Evolutionary conservation across 2,797 vertebrate species (phyloP).

Genomic region (Pseudomugil tenellus): DNA sequence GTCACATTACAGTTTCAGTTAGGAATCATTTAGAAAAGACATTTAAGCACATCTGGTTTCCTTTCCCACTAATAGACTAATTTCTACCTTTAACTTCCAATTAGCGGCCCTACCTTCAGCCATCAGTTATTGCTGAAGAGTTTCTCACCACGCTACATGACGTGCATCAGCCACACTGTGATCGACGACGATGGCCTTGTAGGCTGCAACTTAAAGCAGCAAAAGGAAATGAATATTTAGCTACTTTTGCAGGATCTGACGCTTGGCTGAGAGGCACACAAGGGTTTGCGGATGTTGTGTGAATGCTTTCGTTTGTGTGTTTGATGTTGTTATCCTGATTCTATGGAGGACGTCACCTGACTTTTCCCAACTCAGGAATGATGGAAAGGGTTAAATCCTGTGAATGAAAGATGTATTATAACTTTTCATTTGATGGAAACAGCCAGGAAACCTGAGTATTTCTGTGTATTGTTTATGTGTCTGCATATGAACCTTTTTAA

Average conservation of each 20-base stretch:
- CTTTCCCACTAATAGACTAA: constrained; percentile 54
- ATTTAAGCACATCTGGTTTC: constrained; percentile 60
- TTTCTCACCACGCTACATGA: constrained; percentile 37
- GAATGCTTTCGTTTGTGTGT: constrained; percentile 15
- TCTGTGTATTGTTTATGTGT: too few species aligned
- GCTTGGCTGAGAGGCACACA: constrained; percentile 3
- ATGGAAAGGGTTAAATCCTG: too few species aligned
- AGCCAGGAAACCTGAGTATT: too few species aligned
- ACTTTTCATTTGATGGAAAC: too few species aligned
- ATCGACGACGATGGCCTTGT: constrained; percentile 49
- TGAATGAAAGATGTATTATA: too few species aligned
- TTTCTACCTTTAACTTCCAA: constrained; percentile 71
- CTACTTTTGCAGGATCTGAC: constrained; percentile 26
- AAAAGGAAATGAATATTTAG: constrained; percentile 60
- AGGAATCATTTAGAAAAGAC: constrained; percentile 44
- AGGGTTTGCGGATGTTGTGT: constrained; percentile 20
- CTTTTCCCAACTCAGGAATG: too few species aligned
- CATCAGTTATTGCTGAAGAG: constrained; percentile 59
- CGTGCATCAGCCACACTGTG: constrained; percentile 60
- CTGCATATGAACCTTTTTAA: too few species aligned
- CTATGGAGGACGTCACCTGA: too few species aligned
- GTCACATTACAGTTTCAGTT: constrained; percentile 28
- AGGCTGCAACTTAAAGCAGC: constrained; percentile 50
- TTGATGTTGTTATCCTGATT: too few species aligned
- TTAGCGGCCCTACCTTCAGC: constrained; percentile 66